Evolutionary conservation across 2,797 vertebrate species (phyloP).

Genomic region (Crocodylus rhombifer): DNA sequence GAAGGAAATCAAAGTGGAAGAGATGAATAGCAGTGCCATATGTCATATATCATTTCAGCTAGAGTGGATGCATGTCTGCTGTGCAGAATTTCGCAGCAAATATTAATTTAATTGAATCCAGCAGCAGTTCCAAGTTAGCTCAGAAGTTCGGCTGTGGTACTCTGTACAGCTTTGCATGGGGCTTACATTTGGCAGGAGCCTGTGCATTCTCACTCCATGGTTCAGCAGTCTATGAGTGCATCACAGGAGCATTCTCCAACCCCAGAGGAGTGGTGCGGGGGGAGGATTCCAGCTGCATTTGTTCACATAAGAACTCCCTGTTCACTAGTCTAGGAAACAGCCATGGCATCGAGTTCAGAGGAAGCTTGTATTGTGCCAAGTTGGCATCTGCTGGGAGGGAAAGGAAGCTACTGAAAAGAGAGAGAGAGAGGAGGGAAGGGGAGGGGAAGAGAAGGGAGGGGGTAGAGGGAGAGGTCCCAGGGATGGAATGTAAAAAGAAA

Average conservation of each 20-base stretch:
- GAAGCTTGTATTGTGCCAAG: slow-evolving; percentile 62
- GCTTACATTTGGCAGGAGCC: slow-evolving; percentile 16
- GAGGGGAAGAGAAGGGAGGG: background rate
- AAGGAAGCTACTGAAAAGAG: slow-evolving; percentile 50
- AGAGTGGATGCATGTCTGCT: slow-evolving; percentile 6
- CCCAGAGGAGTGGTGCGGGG: background rate
- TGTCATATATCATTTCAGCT: background rate
- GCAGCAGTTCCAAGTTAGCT: background rate
- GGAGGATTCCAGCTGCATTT: slow-evolving; percentile 71
- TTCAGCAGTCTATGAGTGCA: background rate
- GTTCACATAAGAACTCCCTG: slow-evolving; percentile 71
- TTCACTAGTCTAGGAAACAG: slow-evolving; percentile 65
- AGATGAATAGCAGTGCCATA: background rate
- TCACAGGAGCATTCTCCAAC: background rate
- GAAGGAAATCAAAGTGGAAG: slow-evolving; percentile 58
- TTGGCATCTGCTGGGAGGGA: slow-evolving; percentile 64
- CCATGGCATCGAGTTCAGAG: slow-evolving; percentile 52
- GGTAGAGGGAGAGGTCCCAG: background rate
- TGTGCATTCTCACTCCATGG: accelerated
- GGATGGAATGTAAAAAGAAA: background rate
- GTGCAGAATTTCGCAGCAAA: background rate
- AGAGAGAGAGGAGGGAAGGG: background rate
- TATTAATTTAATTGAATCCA: slow-evolving; percentile 31
- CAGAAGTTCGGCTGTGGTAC: background rate
- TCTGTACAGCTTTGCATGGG: background rate